These are phyloP conservation scores for Notodromas monacha DNA, from an alignment of 2,888 invertebrate species.

Conservation along the genomic window DNA sequence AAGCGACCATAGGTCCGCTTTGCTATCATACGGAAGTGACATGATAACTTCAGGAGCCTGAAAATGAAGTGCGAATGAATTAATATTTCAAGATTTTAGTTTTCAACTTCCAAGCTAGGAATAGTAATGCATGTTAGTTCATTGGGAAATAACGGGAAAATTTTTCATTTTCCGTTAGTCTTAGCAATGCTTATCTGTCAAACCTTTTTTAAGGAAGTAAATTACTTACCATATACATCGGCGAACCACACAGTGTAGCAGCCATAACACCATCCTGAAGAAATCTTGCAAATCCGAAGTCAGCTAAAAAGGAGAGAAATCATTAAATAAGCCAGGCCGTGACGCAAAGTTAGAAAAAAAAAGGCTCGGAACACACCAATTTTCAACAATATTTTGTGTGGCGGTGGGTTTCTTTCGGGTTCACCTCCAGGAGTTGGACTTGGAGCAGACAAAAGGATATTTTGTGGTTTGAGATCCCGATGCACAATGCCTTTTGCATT, in stretches of 20 bases:
- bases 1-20: conserved; percentile 95
- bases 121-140: no score
- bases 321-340: conserved; percentile 1
- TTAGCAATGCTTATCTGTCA: no score
- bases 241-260: conserved; percentile 91
- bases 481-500: conserved; percentile 94
- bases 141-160: no score
- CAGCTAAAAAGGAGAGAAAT: conserved; percentile 27
- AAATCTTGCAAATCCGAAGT: conserved; percentile 96
- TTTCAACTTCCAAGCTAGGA: no score
- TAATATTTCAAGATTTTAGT: no score
- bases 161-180: no score
- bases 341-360: conserved; percentile 7
- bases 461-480: conserved; percentile 94
- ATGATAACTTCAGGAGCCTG: conserved; percentile 95
- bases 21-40: conserved; percentile 91
- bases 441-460: conserved; percentile 80
- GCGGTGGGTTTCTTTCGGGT: conserved; percentile 26
- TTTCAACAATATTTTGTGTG: conserved; percentile 66
- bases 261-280: conserved; percentile 98
- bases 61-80: no score
- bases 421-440: conserved; percentile 47
- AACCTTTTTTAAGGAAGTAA: no score
- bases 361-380: conserved; percentile 28
- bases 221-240: conserved; percentile 98